Evolutionary conservation across 2,113 vertebrate species (phyloP), one percentile per base, ranked within the genome.

Genomic region (Bubo scandiacus): DNA sequence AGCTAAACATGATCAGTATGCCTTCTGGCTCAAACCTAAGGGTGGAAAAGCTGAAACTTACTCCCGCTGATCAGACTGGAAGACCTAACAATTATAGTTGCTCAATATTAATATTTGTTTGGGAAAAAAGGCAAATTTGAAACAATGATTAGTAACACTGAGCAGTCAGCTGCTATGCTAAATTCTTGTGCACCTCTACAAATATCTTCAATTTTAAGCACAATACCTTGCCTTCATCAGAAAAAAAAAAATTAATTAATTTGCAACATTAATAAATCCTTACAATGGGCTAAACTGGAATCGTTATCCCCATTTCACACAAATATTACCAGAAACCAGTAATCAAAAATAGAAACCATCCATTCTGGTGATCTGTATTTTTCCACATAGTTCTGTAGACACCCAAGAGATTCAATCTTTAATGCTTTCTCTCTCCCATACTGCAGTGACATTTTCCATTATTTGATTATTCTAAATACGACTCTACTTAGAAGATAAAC

Each of bases 401-500:
- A 94, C 21, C 32, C 47, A 96, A 72, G 67, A 92, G 40, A 49
- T 79, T 77, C 73, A 47, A 20, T 81, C 47, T 85, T 79, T 5
- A 45, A 79, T 78, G 70, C 14, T 63, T 87, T 47, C 54, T 54
- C 81, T 75, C 73, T 87, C 73, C 55, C 62, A 45, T 10, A 45
- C n/a, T 66, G 18, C 78, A 57, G 45, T 49, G 70, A 51, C 82
- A 92, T 94, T 80, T 94, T 67, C 71, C 67, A 73, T 90, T 93
- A 88, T 90, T 91, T 85, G 59, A 62, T 88, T 96, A 82, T n/a
- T 82, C 70, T 80, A 83, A 88, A 66, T 80, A 93, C 42, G 38
- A 73, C 25, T 73, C 58, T 88, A 70, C 70, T 80, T 77, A 55
- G 32, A 82, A 75, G 12, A 75, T 42, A 90, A 92, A 92, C 63